Conservation (phyloP, 2,888 invertebrate genomes). For the Tenthredo mesomela region DNA sequence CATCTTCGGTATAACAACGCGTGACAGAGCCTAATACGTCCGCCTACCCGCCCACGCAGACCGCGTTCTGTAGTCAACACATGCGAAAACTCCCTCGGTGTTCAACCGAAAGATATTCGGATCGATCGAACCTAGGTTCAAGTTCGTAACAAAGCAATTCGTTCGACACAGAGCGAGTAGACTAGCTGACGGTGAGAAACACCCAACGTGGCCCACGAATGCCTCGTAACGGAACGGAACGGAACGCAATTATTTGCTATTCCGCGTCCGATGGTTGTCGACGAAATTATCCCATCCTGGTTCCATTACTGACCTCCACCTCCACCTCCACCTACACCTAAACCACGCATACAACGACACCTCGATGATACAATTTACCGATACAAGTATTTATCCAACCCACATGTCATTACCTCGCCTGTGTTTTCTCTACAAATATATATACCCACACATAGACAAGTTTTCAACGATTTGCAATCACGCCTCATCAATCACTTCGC, state of each 20-base stretch:
- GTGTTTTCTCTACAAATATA: not conserved
- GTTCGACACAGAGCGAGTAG: constrained; percentile 51
- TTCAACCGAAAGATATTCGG: constrained; percentile 19
- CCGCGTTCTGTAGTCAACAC: not conserved
- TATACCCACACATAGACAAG: not conserved
- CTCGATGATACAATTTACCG: not conserved
- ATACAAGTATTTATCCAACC: constrained; percentile 24
- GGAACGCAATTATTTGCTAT: constrained; percentile 78
- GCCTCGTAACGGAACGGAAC: constrained; percentile 69
- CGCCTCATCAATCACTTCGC: not conserved
- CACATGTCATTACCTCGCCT: not conserved
- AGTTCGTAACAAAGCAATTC: constrained; percentile 72
- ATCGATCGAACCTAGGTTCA: constrained; percentile 56
- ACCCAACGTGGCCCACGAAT: constrained; percentile 64
- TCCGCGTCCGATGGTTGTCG: constrained; percentile 74
- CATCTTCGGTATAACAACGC: constrained; percentile 29
- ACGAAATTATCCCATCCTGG: constrained; percentile 75
- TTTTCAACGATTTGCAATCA: constrained; percentile 27
- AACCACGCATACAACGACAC: not conserved
- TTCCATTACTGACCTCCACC: constrained; percentile 69
- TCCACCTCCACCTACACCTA: constrained; percentile 56
- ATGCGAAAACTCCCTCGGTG: not conserved
- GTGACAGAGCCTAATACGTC: constrained; percentile 38
- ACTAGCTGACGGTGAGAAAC: constrained; percentile 51
- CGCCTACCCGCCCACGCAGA: not conserved